Conservation (phyloP, 2,888 invertebrate species). For the Agonopterix arenella region DNA sequence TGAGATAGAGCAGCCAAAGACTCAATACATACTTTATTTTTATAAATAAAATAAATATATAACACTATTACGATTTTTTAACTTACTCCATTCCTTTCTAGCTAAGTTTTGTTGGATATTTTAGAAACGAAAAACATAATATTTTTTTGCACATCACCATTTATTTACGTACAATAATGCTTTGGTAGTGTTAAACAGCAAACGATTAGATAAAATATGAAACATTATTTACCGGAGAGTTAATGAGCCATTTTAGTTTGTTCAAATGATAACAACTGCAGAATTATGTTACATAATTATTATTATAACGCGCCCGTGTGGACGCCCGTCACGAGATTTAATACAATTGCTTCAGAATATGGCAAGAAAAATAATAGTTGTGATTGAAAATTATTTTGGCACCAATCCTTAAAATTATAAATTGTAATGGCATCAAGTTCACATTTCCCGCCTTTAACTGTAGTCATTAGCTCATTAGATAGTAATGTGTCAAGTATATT, state of each 20-base stretch:
- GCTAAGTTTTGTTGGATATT: neutral
- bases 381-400: neutral
- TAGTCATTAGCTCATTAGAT: too few species aligned
- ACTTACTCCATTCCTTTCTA: neutral
- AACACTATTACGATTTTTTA: neutral
- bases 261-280: too few species aligned
- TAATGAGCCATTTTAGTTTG: too few species aligned
- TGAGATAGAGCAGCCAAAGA: constrained; percentile 22
- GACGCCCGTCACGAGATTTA: too few species aligned
- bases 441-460: too few species aligned
- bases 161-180: constrained; percentile 22
- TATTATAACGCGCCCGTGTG: too few species aligned
- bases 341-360: too few species aligned
- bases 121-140: neutral
- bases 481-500: too few species aligned
- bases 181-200: constrained; percentile 19
- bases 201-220: constrained; percentile 5
- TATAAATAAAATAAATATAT: constrained; percentile 14
- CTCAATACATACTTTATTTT: constrained; percentile 19
- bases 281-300: too few species aligned
- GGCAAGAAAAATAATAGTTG: too few species aligned
- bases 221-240: too few species aligned
- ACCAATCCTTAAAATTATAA: neutral
- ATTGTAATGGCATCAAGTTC: too few species aligned
- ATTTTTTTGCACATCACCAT: constrained; percentile 16